These are phyloP conservation scores for Ichneumoninae sp. DNA, from an alignment of 2,888 invertebrate genomes.

Conservation along the genomic window DNA sequence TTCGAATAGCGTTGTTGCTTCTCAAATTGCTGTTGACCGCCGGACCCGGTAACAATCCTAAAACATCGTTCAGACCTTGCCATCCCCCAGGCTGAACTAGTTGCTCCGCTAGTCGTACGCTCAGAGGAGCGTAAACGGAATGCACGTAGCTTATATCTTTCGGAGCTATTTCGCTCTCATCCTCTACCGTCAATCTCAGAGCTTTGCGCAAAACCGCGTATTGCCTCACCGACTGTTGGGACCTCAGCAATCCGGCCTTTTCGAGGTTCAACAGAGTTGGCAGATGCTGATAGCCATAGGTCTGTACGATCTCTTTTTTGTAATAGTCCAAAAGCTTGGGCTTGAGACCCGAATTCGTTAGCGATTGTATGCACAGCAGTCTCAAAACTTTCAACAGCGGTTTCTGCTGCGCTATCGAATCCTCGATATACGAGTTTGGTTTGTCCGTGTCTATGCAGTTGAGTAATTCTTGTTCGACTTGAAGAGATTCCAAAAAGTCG, in stretches of 20 bases:
- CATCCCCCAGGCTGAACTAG: slow-evolving; percentile 91
- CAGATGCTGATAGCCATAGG: slow-evolving; percentile 94
- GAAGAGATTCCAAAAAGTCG: slow-evolving; percentile 91
- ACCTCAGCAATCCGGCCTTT: slow-evolving; percentile 92
- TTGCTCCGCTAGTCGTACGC: slow-evolving; percentile 93
- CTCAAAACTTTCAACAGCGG: slow-evolving; percentile 94
- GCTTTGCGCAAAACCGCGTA: slow-evolving; percentile 92
- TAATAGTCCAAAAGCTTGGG: slow-evolving; percentile 92
- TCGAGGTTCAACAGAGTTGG: slow-evolving; percentile 94
- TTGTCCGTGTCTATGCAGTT: slow-evolving; percentile 97
- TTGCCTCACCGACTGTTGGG: slow-evolving; percentile 90
- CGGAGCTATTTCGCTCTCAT: slow-evolving; percentile 92
- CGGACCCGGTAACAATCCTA: slow-evolving; percentile 93
- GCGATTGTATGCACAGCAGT: slow-evolving; percentile 96
- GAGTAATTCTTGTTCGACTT: slow-evolving; percentile 96
- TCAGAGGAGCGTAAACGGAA: slow-evolving; percentile 97
- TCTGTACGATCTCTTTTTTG: slow-evolving; percentile 90
- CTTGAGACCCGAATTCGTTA: slow-evolving; percentile 96
- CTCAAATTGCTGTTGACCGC: slow-evolving; percentile 83
- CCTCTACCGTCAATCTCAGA: slow-evolving; percentile 94
- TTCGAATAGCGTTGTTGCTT: slow-evolving; percentile 69
- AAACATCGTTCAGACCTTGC: slow-evolving; percentile 93
- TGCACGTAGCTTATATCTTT: slow-evolving; percentile 96
- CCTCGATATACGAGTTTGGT: slow-evolving; percentile 94
- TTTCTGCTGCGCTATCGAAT: slow-evolving; percentile 94